These are phyloP conservation scores for Caenorhabditis brenneri DNA, from an alignment of 1,140 invertebrate genomes.

Conservation along the genomic window DNA sequence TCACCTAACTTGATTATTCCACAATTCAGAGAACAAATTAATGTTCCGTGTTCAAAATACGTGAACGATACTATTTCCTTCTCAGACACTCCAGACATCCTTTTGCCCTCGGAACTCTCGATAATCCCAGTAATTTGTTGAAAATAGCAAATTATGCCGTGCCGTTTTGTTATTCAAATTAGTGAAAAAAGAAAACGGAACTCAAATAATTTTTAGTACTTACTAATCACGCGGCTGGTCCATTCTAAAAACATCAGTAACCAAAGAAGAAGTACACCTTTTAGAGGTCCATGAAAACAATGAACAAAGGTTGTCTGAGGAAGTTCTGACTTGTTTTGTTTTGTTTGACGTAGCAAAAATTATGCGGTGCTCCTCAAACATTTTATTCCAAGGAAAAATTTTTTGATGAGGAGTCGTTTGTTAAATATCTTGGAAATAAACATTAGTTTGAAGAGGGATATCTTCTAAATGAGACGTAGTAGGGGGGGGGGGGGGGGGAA, in stretches of 20 bases:
- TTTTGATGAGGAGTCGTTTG: background rate
- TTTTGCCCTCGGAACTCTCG: background rate
- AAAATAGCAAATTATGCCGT: background rate
- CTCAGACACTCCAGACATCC: background rate
- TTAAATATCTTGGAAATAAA: background rate
- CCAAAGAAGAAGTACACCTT: conserved; percentile 32
- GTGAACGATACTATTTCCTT: too few species aligned
- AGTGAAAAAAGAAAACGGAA: too few species aligned
- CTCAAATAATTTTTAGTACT: background rate
- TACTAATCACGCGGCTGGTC: background rate
- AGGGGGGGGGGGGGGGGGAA: background rate
- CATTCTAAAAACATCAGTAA: conserved; percentile 6
- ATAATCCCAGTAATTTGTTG: background rate
- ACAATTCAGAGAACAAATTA: too few species aligned
- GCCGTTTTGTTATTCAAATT: too few species aligned
- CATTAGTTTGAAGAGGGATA: background rate
- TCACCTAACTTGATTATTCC: too few species aligned
- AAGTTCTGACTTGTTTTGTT: background rate
- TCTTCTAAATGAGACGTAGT: background rate
- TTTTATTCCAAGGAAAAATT: background rate
- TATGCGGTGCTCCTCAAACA: background rate
- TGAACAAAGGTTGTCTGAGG: background rate
- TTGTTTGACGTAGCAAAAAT: background rate
- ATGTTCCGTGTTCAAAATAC: too few species aligned
- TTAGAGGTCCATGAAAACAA: conserved; percentile 30